A percentile compares a stretch with the other conserved stretches of the same genome.
These are phyloP conservation scores for Chelon labrosus DNA, from an alignment of 2,797 vertebrate species.

Conservation along the genomic window DNA sequence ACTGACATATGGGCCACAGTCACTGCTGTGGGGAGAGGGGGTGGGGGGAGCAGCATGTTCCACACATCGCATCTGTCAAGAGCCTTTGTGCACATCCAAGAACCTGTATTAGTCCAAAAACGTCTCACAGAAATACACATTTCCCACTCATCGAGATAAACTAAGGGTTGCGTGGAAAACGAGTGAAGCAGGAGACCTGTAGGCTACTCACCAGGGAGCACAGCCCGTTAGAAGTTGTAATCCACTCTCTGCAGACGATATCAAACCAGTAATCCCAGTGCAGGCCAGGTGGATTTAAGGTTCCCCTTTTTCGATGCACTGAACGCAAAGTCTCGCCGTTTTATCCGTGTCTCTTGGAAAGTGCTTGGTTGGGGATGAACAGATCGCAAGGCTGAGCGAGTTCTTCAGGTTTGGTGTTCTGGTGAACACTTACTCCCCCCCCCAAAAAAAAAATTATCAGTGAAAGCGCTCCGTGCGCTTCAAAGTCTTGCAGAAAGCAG, in stretches of 20 bases:
- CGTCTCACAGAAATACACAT: conserved; percentile 29
- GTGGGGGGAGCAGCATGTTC: conserved; percentile 25
- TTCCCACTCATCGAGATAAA: conserved; percentile 16
- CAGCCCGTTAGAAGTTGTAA: conserved; percentile 68
- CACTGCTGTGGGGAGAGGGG: background rate
- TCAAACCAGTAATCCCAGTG: conserved; percentile 79
- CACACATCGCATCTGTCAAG: conserved; percentile 66
- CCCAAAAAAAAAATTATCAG: conserved; percentile 4
- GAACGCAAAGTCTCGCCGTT: conserved; percentile 27
- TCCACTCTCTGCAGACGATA: conserved; percentile 76
- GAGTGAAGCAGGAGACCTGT: conserved; percentile 23
- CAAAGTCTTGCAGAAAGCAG: conserved; percentile 47
- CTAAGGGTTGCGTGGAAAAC: conserved; percentile 15
- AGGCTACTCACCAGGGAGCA: conserved; percentile 75
- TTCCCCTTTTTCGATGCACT: conserved; percentile 37
- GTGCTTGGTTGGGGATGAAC: conserved; percentile 36
- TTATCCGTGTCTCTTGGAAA: conserved; percentile 57
- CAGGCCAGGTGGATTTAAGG: conserved; percentile 67
- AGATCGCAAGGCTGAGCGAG: conserved; percentile 19
- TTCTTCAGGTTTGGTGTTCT: conserved; percentile 57
- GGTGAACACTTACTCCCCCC: conserved; percentile 33
- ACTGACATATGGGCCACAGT: conserved; percentile 16
- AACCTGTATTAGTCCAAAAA: conserved; percentile 13
- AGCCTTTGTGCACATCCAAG: conserved; percentile 38
- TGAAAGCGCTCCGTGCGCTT: conserved; percentile 59